Percentiles rank a stretch among this genome's conserved stretches.
Conservation (phyloP, 2,113 vertebrate species). For the Sceloporus undulatus region DNA sequence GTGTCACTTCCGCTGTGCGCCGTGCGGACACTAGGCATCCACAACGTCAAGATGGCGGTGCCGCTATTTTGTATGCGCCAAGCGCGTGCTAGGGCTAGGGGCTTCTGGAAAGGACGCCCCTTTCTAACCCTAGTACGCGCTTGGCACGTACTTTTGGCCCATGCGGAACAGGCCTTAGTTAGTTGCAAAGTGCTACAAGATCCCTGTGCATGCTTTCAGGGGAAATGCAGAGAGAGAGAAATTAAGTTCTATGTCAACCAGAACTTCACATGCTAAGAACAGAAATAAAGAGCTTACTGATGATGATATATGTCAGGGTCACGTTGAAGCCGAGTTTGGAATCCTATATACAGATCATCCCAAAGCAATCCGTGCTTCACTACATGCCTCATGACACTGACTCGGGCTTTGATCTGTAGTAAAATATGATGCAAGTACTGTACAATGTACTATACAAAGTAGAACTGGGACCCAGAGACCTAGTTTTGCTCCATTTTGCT, state of each 20-base stretch:
- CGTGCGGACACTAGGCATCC: too few relatives aligned
- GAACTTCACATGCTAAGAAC: background rate
- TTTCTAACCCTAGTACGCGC: too few relatives aligned
- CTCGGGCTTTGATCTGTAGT: constrained; percentile 78
- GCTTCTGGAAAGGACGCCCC: too few relatives aligned
- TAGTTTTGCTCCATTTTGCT: background rate
- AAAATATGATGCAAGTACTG: background rate
- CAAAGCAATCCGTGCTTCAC: constrained; percentile 82
- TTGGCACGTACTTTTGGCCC: too few relatives aligned
- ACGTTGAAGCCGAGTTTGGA: constrained; percentile 81
- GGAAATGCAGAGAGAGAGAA: background rate
- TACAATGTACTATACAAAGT: too few relatives aligned
- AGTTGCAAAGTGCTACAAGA: too few relatives aligned
- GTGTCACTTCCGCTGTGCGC: too few relatives aligned
- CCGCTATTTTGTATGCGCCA: too few relatives aligned
- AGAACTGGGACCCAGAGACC: background rate
- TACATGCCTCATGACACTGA: constrained; percentile 79
- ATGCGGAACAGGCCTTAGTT: too few relatives aligned
- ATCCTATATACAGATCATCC: constrained; percentile 87
- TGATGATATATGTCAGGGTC: constrained; percentile 85
- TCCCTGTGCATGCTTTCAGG: too few relatives aligned
- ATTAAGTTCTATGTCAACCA: background rate
- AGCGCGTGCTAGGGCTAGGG: too few relatives aligned
- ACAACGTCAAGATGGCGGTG: too few relatives aligned
- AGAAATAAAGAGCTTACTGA: constrained; percentile 66